Base-by-base conservation (phyloP, 2,113 vertebrate species). In the Ivindomyrus marchei region DNA sequence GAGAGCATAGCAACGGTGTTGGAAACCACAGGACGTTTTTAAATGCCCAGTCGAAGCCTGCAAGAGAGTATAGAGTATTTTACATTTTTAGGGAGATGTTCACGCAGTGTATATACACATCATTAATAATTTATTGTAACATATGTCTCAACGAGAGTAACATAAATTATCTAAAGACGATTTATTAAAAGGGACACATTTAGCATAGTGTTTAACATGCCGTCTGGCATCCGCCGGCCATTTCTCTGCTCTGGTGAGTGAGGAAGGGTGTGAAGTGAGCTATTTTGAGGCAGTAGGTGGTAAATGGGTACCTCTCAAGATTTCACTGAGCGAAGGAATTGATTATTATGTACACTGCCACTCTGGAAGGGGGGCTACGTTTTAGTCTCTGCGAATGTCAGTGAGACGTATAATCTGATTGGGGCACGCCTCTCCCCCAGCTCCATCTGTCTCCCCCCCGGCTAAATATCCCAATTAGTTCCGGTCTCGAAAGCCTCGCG, bases 231-330 rank as follows among this genome's bases (percentile, higher is more conserved):
- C 31, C 50, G 47, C 19, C 4, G 36, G 31, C 27, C 49, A 45
- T 52, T 83, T 58, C 39, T 46, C 46, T 80, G 88, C 66, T 50
- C 24, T 21, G 31, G 87, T 9, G 70, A 52, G 45, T 77, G 13
- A 39, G 88, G 11, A 36, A 52, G 47, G 47, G 47, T 80, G 47
- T 80, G 62, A 89, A 53, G 77, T 45, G 77, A 56, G 89, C 50
- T 58, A 58, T 89, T 80, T 58, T 89, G 31, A 56, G 56, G 52
- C 27, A 3, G 89, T 85, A 85, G 77, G 89, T 56, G 77, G 80
- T 89, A 85, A 58, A 89, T 85, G 46, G 39, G 21, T 45, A 85
- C 77, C 80, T 89, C 89, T 62, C 52, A 85, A 85, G 89, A 85
- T 89, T 52, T 17, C 9, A 39, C 47, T 10, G 27, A 83, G 77